phyloP scores from a whole-genome alignment of 1,140 invertebrate genomes.

The Pogonomyrmex californicus region DNA sequence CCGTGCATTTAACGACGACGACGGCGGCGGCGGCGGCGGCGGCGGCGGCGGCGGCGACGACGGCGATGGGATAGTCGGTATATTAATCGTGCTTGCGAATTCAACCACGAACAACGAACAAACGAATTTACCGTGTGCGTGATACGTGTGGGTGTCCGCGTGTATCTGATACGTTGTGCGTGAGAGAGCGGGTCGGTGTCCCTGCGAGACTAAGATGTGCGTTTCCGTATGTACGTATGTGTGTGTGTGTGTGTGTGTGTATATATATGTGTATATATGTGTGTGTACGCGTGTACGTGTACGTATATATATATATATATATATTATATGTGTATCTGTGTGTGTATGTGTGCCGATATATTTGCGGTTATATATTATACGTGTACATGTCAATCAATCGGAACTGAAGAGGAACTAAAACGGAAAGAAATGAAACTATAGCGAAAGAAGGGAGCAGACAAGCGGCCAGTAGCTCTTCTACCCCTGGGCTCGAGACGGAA shows the following conservation, averaged over 20 bases:
- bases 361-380: constrained; percentile 65
- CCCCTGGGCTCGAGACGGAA: constrained; percentile 84
- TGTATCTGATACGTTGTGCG: constrained; percentile 40
- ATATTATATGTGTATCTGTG: constrained; percentile 25
- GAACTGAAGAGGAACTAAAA: constrained; percentile 83
- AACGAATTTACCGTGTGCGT: constrained; percentile 64
- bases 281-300: background rate
- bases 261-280: constrained; percentile 11
- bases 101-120: constrained; percentile 68
- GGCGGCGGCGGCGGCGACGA: constrained; percentile 38
- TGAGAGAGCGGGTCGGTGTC: constrained; percentile 33
- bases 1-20: constrained; percentile 64
- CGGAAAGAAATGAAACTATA: constrained; percentile 86
- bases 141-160: constrained; percentile 24
- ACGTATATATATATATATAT: constrained; percentile 45
- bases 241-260: background rate
- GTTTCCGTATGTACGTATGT: constrained; percentile 1
- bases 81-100: constrained; percentile 60
- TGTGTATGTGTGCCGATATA: constrained; percentile 47
- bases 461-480: constrained; percentile 85
- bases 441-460: constrained; percentile 86
- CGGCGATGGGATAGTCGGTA: constrained; percentile 48
- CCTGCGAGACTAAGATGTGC: constrained; percentile 51
- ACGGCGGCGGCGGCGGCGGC: constrained; percentile 51
- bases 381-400: constrained; percentile 77